phyloP scores from a whole-genome alignment of 2,113 vertebrate genomes.

The Sinocyclocheilus maitianheensis region DNA sequence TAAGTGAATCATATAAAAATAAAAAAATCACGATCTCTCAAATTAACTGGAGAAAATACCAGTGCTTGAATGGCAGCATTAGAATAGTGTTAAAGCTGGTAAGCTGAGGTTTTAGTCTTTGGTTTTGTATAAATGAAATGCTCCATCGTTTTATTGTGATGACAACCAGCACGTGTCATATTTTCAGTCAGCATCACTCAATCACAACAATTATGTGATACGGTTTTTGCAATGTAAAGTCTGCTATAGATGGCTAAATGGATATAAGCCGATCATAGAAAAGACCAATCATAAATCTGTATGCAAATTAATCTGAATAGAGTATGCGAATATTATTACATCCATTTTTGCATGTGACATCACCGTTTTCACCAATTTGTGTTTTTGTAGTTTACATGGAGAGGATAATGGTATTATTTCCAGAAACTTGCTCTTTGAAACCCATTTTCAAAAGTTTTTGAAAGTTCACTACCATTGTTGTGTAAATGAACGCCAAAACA shows the following conservation, averaged over 20 bases:
- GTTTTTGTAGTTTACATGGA: too few relatives aligned
- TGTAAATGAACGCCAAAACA: too few relatives aligned
- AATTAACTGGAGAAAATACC: not conserved
- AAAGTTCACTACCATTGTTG: too few relatives aligned
- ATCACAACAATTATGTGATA: not conserved
- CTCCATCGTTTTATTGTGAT: too few relatives aligned
- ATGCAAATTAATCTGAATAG: not conserved
- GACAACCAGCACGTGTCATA: not conserved
- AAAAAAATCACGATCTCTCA: not conserved
- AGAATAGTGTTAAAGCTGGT: not conserved
- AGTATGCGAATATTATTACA: not conserved
- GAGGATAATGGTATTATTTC: too few relatives aligned
- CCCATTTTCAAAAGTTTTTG: too few relatives aligned
- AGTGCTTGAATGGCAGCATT: not conserved
- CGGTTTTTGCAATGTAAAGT: too few relatives aligned
- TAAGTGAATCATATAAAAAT: not conserved
- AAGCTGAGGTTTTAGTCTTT: not conserved
- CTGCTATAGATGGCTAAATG: too few relatives aligned
- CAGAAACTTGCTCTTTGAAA: too few relatives aligned
- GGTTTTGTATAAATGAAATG: not conserved
- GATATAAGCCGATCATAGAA: not conserved
- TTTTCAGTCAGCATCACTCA: not conserved
- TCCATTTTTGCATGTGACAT: too few relatives aligned
- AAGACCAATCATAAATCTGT: not conserved
- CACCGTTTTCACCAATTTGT: too few relatives aligned